phyloP scores from a whole-genome alignment of 2,797 vertebrate genomes.

The Octomys mimax region DNA sequence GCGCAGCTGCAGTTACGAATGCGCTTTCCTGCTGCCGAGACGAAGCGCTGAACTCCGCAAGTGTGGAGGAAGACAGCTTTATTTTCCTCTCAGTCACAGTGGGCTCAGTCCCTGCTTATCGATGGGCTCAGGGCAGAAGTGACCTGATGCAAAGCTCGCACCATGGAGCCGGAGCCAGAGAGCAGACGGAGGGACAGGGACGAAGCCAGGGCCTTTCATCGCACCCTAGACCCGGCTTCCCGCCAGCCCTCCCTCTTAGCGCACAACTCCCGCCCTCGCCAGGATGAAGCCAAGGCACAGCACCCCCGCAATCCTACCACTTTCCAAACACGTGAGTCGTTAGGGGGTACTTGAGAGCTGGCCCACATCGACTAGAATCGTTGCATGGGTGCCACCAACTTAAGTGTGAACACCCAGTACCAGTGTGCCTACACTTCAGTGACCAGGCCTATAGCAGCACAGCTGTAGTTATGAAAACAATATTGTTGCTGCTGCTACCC shows the following conservation, averaged over 20 bases:
- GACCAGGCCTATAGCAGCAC: not conserved
- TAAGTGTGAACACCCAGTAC: not conserved
- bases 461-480: conserved; percentile 1
- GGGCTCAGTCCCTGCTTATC: not conserved
- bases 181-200: not conserved
- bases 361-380: not conserved
- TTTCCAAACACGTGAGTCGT: too few species aligned
- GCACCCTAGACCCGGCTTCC: not conserved
- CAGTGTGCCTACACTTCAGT: not conserved
- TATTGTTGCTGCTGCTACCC: not conserved
- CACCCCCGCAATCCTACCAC: not conserved
- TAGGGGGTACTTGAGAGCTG: not conserved
- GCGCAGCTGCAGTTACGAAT: not conserved
- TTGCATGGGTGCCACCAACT: not conserved
- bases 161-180: not conserved
- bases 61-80: not conserved
- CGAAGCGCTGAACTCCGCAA: not conserved
- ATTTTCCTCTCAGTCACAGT: not conserved
- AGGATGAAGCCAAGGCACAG: not conserved
- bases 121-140: not conserved
- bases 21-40: not conserved
- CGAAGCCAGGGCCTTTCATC: not conserved
- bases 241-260: not conserved
- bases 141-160: not conserved
- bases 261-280: not conserved